Conservation (phyloP, 1,140 invertebrate genomes). For the Zaprionus lachaisei region DNA sequence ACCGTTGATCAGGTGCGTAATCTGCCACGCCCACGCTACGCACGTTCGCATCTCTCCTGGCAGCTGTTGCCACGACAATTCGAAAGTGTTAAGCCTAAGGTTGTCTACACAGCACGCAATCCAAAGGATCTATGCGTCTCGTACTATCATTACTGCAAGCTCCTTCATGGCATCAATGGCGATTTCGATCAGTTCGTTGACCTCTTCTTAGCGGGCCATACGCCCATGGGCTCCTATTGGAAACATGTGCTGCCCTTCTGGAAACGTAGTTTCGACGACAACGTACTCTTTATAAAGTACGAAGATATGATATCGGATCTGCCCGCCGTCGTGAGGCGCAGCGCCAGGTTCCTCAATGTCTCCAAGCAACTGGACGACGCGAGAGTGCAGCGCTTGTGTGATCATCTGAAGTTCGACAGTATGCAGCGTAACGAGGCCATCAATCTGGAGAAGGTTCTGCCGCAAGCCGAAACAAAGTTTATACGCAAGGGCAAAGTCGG, state of each 20-base stretch:
- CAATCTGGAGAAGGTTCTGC: conserved; percentile 88
- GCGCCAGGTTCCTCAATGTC: conserved; percentile 89
- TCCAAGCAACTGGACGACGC: conserved; percentile 88
- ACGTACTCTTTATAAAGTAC: conserved; percentile 92
- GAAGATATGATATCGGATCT: conserved; percentile 94
- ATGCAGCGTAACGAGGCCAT: conserved; percentile 93
- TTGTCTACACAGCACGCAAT: conserved; percentile 96
- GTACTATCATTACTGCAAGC: conserved; percentile 93
- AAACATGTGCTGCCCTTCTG: conserved; percentile 90
- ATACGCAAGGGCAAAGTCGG: conserved; percentile 93
- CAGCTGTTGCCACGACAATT: conserved; percentile 89
- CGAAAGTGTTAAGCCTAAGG: conserved; percentile 90
- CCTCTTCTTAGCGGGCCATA: conserved; percentile 89
- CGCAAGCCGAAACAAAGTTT: conserved; percentile 86
- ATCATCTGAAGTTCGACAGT: conserved; percentile 91
- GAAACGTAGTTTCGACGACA: conserved; percentile 89
- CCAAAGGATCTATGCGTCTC: conserved; percentile 97
- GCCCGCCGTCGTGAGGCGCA: conserved; percentile 87
- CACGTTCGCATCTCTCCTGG: conserved; percentile 93
- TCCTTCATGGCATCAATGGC: conserved; percentile 89
- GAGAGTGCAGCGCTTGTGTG: conserved; percentile 88
- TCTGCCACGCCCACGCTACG: conserved; percentile 89
- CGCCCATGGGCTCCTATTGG: conserved; percentile 89
- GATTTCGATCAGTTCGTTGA: conserved; percentile 93
- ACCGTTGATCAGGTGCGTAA: conserved; percentile 87